These are phyloP conservation scores for Morbakka virulenta DNA, from an alignment of 30 jellyfish, hydroid and myxozoan genomes.

Conservation along the genomic window DNA sequence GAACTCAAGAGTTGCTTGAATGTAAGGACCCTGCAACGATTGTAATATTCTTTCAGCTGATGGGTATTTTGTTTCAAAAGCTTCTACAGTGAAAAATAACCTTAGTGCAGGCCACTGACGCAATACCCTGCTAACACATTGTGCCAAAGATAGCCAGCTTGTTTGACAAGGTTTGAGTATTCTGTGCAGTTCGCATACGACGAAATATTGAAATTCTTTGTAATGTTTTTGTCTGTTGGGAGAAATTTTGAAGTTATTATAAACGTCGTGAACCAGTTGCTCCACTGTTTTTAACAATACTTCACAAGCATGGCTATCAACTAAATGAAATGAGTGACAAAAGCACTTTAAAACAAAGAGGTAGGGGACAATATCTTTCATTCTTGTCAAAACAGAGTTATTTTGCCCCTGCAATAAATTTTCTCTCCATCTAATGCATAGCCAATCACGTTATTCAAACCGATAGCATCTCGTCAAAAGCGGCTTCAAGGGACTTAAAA, in stretches of 20 bases:
- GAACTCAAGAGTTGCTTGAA: too few species aligned
- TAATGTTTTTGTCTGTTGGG: constrained; percentile 13
- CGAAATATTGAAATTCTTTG: constrained; percentile 26
- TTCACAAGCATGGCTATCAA: constrained; percentile 30
- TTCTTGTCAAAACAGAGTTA: too few species aligned
- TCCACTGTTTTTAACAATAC: constrained; percentile 14
- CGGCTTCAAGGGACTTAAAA: too few species aligned
- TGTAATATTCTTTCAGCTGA: constrained; percentile 18
- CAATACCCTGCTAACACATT: constrained; percentile 24
- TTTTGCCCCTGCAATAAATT: constrained; percentile 29
- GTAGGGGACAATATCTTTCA: constrained; percentile 30
- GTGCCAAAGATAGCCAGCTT: not conserved
- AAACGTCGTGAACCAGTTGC: constrained; percentile 20
- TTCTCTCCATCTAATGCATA: constrained; percentile 54
- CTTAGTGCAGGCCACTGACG: constrained; percentile 54
- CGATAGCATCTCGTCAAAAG: too few species aligned
- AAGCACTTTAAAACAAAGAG: constrained; percentile 18
- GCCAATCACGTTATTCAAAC: constrained; percentile 26
- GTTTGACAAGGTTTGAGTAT: constrained; percentile 21
- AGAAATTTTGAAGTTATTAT: constrained; percentile 15
- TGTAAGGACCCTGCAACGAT: constrained; percentile 21
- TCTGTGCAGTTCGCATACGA: constrained; percentile 22
- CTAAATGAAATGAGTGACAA: too few species aligned
- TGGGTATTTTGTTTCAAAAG: constrained; percentile 19
- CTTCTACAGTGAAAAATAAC: constrained; percentile 20